Evolutionary conservation across 2,888 invertebrate genomes (phyloP).

Genomic region (Julus scanicus): DNA sequence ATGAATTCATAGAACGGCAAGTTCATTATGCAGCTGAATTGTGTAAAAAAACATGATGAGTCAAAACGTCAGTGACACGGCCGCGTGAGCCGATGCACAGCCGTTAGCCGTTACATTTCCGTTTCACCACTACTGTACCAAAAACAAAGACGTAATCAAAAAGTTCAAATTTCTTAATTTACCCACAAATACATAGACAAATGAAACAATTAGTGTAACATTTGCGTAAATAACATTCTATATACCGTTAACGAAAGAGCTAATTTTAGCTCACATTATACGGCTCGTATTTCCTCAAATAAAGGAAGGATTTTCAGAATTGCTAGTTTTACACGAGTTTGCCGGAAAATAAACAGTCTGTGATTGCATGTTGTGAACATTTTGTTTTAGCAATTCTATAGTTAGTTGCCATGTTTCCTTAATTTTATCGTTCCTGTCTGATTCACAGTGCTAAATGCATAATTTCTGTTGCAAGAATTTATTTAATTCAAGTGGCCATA

Average conservation of each 20-base stretch:
- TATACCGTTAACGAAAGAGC: not conserved
- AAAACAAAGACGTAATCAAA: too few species aligned
- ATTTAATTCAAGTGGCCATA: too few species aligned
- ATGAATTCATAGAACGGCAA: too few species aligned
- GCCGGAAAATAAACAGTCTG: not conserved
- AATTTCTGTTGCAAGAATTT: not conserved
- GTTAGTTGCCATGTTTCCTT: not conserved
- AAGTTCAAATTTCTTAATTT: not conserved
- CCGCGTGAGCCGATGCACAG: too few species aligned
- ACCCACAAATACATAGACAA: not conserved
- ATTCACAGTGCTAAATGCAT: not conserved
- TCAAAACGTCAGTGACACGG: too few species aligned
- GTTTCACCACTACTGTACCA: too few species aligned
- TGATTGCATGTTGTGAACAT: not conserved
- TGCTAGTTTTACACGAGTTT: not conserved
- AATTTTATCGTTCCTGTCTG: not conserved
- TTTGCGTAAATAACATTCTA: not conserved
- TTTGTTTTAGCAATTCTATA: not conserved
- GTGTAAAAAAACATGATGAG: too few species aligned
- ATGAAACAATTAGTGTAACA: too few species aligned
- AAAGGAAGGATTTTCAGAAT: conserved; percentile 33
- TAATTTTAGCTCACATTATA: not conserved
- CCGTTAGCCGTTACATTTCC: too few species aligned
- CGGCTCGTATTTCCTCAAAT: too few species aligned
- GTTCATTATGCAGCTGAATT: too few species aligned